These are phyloP conservation scores for Diachasmimorpha longicaudata DNA, from an alignment of 1,140 invertebrate species.

Conservation along the genomic window DNA sequence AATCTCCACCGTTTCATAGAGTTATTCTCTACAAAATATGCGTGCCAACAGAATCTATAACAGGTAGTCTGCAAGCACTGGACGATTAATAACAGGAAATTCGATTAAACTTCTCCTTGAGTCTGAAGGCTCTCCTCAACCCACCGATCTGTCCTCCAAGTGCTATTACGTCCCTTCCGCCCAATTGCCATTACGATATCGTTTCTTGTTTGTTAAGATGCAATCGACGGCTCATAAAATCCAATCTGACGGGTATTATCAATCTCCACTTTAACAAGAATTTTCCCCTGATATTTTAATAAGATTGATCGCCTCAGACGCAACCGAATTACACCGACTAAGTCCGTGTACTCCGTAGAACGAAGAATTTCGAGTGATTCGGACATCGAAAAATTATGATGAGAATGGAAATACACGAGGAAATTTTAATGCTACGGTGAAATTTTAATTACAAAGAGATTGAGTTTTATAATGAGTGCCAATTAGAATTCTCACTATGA, in stretches of 20 bases:
- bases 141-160: neutral
- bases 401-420: neutral
- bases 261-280: conserved; percentile 5
- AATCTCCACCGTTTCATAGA: neutral
- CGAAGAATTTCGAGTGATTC: no score
- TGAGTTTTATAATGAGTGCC: neutral
- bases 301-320: neutral
- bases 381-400: neutral
- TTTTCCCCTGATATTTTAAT: neutral
- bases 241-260: conserved; percentile 21
- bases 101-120: conserved; percentile 30
- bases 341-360: no score
- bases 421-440: neutral
- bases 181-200: conserved; percentile 25
- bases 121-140: neutral
- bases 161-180: conserved; percentile 4
- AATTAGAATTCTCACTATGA: neutral
- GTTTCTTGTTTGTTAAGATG: conserved; percentile 18
- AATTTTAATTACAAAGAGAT: neutral
- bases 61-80: neutral
- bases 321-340: no score
- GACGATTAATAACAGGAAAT: conserved; percentile 31
- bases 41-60: neutral
- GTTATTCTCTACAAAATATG: neutral
- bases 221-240: neutral